These are phyloP conservation scores for Enoplosus armatus DNA, from an alignment of 2,797 vertebrate genomes.

Conservation along the genomic window DNA sequence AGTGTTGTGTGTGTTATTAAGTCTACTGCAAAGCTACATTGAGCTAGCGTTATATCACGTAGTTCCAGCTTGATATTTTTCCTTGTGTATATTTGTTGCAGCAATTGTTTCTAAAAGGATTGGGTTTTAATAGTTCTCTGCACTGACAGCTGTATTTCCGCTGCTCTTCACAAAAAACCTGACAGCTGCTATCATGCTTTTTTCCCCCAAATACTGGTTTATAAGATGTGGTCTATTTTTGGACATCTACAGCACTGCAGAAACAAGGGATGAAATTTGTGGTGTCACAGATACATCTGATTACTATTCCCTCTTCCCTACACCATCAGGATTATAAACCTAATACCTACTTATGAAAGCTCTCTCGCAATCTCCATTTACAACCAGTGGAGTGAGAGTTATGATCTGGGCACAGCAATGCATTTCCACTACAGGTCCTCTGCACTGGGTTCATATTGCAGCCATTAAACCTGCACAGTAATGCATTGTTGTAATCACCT, in stretches of 20 bases:
- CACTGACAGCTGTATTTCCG: constrained; percentile 1
- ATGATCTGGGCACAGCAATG: constrained; percentile 32
- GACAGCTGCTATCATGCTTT: constrained; percentile 30
- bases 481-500: constrained; percentile 40
- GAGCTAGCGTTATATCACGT: not conserved
- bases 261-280: constrained; percentile 59
- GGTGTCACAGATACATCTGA: constrained; percentile 73
- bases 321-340: constrained; percentile 77
- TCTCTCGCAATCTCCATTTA: constrained; percentile 54
- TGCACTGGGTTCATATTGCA: constrained; percentile 28
- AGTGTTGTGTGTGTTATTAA: not conserved
- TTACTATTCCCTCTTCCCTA: constrained; percentile 66
- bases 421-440: constrained; percentile 27
- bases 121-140: constrained; percentile 1
- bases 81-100: not conserved
- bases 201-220: constrained; percentile 3
- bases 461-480: constrained; percentile 35
- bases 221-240: constrained; percentile 59
- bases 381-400: constrained; percentile 41
- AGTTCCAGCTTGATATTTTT: not conserved
- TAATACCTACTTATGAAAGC: constrained; percentile 69
- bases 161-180: not conserved
- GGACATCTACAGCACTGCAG: constrained; percentile 17
- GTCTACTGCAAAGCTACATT: not conserved
- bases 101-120: not conserved